These are phyloP conservation scores for Galbula dea DNA, from an alignment of 2,113 vertebrate species.

Conservation along the genomic window DNA sequence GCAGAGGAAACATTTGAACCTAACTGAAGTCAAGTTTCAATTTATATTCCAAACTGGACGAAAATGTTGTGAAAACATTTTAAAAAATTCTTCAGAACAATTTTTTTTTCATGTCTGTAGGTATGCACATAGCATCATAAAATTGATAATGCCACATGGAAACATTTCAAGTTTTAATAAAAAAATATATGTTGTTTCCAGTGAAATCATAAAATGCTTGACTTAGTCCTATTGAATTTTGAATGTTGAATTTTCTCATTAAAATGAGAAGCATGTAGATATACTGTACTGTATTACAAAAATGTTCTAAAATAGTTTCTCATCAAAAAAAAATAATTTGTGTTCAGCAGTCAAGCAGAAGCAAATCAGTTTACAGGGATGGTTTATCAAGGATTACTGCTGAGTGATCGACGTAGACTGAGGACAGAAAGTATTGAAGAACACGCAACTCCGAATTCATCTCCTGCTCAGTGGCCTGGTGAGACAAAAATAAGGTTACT, in stretches of 20 bases:
- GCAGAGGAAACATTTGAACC: background rate
- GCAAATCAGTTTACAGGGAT: conserved; percentile 95
- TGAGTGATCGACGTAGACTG: conserved; percentile 91
- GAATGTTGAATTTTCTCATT: background rate
- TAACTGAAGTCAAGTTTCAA: background rate
- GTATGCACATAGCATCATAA: background rate
- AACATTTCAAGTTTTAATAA: background rate
- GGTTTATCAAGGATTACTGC: conserved; percentile 94
- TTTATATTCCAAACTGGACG: background rate
- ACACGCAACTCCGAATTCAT: conserved; percentile 89
- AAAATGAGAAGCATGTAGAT: background rate
- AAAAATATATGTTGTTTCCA: background rate
- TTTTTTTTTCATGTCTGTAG: background rate
- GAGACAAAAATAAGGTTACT: conserved; percentile 39
- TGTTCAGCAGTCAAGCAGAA: conserved; percentile 86
- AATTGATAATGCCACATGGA: background rate
- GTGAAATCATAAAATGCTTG: background rate
- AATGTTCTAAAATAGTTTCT: conserved; percentile 26
- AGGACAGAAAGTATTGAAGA: conserved; percentile 97
- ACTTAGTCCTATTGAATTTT: background rate
- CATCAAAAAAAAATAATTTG: conserved; percentile 8
- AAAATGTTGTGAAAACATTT: background rate
- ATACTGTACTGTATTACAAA: background rate
- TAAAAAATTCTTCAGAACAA: background rate
- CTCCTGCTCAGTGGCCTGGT: conserved; percentile 97